Percentiles rank a stretch among this genome's conserved stretches.
Evolutionary conservation across 1,140 invertebrate species (phyloP).

Genomic region (Bombus balteatus): DNA sequence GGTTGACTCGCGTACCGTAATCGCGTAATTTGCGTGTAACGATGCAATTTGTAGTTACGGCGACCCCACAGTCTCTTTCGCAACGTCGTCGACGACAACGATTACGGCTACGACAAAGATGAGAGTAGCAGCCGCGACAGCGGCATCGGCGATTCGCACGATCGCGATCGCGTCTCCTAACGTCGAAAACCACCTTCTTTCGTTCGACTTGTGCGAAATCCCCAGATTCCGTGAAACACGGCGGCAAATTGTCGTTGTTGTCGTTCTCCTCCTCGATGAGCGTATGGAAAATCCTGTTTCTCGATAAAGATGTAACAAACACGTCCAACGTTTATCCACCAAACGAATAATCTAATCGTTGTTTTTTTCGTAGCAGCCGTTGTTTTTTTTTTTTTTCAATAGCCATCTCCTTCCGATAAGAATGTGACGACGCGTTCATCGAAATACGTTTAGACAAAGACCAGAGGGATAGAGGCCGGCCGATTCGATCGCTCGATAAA

Average conservation of each 20-base stretch:
- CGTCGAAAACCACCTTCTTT: background rate
- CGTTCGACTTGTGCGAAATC: background rate
- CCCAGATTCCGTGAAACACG: background rate
- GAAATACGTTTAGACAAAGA: background rate
- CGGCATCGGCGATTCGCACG: conserved; percentile 16
- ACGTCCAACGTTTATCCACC: background rate
- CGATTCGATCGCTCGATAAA: too few relatives aligned
- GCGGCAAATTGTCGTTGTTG: background rate
- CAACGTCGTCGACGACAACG: conserved; percentile 48
- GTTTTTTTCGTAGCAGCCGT: background rate
- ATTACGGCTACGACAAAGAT: conserved; percentile 32
- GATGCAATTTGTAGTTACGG: conserved; percentile 78
- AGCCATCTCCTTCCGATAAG: background rate
- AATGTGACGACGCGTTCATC: background rate
- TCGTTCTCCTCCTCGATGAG: too few relatives aligned
- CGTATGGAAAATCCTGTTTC: background rate
- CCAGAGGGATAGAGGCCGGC: too few relatives aligned
- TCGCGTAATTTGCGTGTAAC: conserved; percentile 79
- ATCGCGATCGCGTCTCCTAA: background rate
- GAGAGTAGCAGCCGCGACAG: background rate
- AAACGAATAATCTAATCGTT: background rate
- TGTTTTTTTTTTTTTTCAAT: background rate
- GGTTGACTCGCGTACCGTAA: conserved; percentile 68
- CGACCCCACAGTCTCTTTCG: conserved; percentile 54
- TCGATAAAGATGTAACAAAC: background rate